A percentile compares a stretch with the other conserved stretches of the same genome.
phyloP scores from a whole-genome alignment of 2,797 vertebrate species.

The Micrastur ruficollis region DNA sequence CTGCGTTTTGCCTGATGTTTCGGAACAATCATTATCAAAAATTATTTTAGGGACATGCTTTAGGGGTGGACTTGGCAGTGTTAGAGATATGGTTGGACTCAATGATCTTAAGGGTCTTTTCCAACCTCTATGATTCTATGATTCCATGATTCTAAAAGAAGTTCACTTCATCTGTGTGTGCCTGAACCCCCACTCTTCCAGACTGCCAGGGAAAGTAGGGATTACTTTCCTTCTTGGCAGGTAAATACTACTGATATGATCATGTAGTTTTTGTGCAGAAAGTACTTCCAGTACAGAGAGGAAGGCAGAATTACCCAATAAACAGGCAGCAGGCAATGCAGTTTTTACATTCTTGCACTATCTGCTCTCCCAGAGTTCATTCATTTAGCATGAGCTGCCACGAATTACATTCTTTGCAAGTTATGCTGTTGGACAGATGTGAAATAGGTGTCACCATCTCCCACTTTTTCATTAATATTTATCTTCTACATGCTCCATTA shows the following conservation, averaged over 20 bases:
- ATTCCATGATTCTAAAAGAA: not conserved
- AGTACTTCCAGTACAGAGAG: not conserved
- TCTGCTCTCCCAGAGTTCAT: not conserved
- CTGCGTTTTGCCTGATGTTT: slow-evolving; percentile 5
- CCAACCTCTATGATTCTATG: not conserved
- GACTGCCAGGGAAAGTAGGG: not conserved
- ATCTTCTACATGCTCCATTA: not conserved
- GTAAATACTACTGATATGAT: not conserved
- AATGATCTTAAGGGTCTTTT: not conserved
- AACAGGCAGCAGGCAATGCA: not conserved
- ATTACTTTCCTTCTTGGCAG: not conserved
- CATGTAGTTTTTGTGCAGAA: not conserved
- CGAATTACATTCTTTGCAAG: not conserved
- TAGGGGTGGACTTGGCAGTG: not conserved
- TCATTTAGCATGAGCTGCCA: not conserved
- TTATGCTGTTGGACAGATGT: not conserved
- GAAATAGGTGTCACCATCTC: not conserved
- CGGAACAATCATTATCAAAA: not conserved
- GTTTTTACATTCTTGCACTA: not conserved
- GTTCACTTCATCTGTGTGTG: not conserved
- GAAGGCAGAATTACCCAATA: not conserved
- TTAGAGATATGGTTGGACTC: not conserved
- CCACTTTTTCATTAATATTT: not conserved
- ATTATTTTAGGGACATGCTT: not conserved
- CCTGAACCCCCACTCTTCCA: not conserved